phyloP scores from a whole-genome alignment of 2,888 invertebrate species.

The Leptogaster cylindrica region DNA sequence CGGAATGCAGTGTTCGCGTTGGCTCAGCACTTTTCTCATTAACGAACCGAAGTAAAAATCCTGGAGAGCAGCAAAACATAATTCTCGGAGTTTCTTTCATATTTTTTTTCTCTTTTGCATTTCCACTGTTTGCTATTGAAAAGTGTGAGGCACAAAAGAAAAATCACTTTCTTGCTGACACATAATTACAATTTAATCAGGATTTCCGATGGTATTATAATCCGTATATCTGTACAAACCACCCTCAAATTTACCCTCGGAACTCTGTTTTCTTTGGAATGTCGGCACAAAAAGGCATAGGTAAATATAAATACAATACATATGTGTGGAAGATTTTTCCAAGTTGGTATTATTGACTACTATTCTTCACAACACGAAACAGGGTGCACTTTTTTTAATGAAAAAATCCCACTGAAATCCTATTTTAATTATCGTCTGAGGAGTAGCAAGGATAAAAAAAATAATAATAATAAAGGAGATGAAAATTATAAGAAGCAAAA shows the following conservation, averaged over 20 bases:
- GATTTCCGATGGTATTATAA: constrained; percentile 42
- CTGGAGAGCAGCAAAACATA: constrained; percentile 16
- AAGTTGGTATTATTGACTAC: background rate
- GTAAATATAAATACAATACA: too few species aligned
- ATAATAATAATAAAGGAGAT: too few species aligned
- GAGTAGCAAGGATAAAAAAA: background rate
- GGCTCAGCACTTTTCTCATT: constrained; percentile 30
- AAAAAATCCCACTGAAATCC: constrained; percentile 29
- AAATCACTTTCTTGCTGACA: constrained; percentile 46
- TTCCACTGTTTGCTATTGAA: too few species aligned
- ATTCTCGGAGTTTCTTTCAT: too few species aligned
- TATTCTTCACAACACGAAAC: background rate
- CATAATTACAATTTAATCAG: constrained; percentile 49
- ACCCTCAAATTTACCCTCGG: background rate
- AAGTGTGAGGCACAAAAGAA: constrained; percentile 18
- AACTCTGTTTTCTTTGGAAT: too few species aligned
- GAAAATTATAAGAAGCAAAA: too few species aligned
- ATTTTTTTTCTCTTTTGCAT: too few species aligned
- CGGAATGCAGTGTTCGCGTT: background rate
- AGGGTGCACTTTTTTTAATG: too few species aligned
- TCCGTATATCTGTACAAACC: background rate
- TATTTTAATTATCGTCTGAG: constrained; percentile 38
- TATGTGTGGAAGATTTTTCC: too few species aligned
- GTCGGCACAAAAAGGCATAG: too few species aligned
- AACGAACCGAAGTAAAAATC: background rate